phyloP scores from a whole-genome alignment of 2,888 invertebrate species.

The Dryococelus australis region DNA sequence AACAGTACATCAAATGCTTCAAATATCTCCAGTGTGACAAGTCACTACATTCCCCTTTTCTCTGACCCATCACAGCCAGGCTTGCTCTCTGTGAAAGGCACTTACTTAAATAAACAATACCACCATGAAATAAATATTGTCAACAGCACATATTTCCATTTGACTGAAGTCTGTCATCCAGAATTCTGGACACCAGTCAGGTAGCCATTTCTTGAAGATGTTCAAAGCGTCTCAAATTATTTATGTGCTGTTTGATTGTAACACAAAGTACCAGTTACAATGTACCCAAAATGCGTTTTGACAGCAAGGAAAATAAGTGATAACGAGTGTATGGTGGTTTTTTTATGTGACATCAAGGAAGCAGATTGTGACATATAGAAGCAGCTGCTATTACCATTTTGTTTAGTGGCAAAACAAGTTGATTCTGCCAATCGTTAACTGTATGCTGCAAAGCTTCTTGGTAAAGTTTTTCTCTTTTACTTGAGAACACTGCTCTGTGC shows the following conservation, averaged over 20 bases:
- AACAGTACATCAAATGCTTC: background rate
- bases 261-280: constrained; percentile 32
- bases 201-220: constrained; percentile 23
- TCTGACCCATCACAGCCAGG: constrained; percentile 18
- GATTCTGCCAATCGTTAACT: background rate
- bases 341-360: background rate
- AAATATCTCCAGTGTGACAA: background rate
- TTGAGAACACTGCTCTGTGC: background rate
- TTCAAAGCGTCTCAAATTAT: constrained; percentile 27
- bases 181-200: constrained; percentile 32
- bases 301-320: constrained; percentile 26
- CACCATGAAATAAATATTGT: constrained; percentile 7
- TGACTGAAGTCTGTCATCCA: constrained; percentile 32
- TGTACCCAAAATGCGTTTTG: constrained; percentile 31
- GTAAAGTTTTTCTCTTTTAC: background rate
- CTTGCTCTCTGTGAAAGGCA: background rate
- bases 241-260: background rate
- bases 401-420: constrained; percentile 33
- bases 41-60: background rate
- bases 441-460: background rate
- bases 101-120: constrained; percentile 28
- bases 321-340: constrained; percentile 19
- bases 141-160: constrained; percentile 12
- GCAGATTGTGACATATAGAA: constrained; percentile 28
- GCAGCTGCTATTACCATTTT: constrained; percentile 31